Conservation (phyloP, 2,113 vertebrate species). For the Lipophrys pholis region DNA sequence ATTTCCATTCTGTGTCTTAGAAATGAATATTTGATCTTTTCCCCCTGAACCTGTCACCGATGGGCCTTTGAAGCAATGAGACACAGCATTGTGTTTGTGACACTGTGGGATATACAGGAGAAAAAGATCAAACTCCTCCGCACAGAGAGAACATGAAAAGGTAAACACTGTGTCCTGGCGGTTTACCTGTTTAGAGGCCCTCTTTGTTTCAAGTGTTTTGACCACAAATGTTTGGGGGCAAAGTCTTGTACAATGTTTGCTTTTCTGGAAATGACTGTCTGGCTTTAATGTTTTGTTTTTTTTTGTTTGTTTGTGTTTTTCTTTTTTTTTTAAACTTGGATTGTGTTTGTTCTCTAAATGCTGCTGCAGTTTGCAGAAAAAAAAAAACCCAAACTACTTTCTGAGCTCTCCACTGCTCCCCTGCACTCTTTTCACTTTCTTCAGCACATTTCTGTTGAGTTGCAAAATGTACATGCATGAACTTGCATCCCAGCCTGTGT, state of each 20-base stretch:
- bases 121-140: constrained; percentile 78
- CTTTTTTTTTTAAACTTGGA: constrained; percentile 23
- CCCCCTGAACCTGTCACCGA: constrained; percentile 80
- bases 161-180: constrained; percentile 74
- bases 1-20: constrained; percentile 76
- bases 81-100: constrained; percentile 78
- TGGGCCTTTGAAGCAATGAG: constrained; percentile 82
- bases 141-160: constrained; percentile 67
- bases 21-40: constrained; percentile 84
- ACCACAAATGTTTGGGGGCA: constrained; percentile 72
- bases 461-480: neutral
- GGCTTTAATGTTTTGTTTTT: constrained; percentile 60
- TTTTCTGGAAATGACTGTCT: constrained; percentile 71
- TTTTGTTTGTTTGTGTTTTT: neutral
- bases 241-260: constrained; percentile 62
- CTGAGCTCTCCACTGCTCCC: constrained; percentile 10
- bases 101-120: constrained; percentile 77
- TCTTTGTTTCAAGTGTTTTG: constrained; percentile 68
- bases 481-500: neutral
- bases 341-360: constrained; percentile 35
- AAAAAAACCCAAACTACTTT: too few species aligned
- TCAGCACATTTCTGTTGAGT: constrained; percentile 2
- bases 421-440: constrained; percentile 25
- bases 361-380: constrained; percentile 66
- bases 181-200: constrained; percentile 75